Base-by-base conservation (phyloP, 2,113 vertebrate genomes). In the Dunckerocampus dactyliophorus region DNA sequence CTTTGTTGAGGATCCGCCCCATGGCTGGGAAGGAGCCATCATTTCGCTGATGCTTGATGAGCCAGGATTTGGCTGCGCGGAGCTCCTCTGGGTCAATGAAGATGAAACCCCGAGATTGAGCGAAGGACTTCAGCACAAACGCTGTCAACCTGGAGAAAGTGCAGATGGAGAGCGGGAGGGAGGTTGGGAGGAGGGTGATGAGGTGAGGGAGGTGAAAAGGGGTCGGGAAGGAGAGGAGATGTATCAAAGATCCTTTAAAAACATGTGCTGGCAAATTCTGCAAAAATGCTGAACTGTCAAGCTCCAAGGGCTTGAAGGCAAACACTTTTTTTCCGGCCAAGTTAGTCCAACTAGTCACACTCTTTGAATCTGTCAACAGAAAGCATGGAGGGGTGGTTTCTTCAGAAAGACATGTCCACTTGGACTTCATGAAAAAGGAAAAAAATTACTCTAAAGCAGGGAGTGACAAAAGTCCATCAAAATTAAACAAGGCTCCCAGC, bases 61-160 rank as follows among this genome's bases (percentile, higher is more conserved):
- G 92, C 95, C 95, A 98, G 56, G 91, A 88, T 78, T 94, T 95
- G 67, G 95, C 91, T 1, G 92, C 88, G 8, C 76, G 82, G 50
- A 98, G 90, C 64, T 98, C 95, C 71, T 90, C 91, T 0, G 92
- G 94, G 67, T 97, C 95, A 39, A 97, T 94, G 82, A 93, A 98
- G 87, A 97, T 93, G 85, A 96, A 96, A 37, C 91, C 92, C n/a
- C 91, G 92, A 1, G 95, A 95, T 84, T 96, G 95, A 20, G 95
- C 92, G 31, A 98, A 97, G 63, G 94, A 96, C 88, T 96, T 96
- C 57, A 97, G 87, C 60, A 98, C 95, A 81, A 97, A 96, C 4
- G 95, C 94, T 1, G 95, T 97, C 69, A 97, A 89, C 95, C 95
- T 98, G 39, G 28, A 76, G 43, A 63, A 65, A 67, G 42, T 47